These are phyloP conservation scores for Chaenogobius annularis DNA, from an alignment of 2,113 vertebrate species.

Conservation along the genomic window DNA sequence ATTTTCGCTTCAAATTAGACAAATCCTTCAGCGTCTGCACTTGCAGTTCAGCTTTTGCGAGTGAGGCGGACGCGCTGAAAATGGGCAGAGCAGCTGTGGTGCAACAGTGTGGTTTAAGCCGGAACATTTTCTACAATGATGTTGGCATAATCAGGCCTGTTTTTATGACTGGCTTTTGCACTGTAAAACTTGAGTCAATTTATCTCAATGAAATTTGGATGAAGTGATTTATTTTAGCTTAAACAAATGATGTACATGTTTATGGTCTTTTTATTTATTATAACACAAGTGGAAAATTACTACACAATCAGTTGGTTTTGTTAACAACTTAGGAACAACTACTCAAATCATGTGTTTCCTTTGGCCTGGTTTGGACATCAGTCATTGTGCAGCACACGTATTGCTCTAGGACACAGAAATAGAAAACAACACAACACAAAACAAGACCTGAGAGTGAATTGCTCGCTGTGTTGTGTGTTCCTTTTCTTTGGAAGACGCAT, in stretches of 20 bases:
- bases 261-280: too few species aligned
- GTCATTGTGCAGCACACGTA: not conserved
- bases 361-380: not conserved
- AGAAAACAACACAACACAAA: not conserved
- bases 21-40: conserved; percentile 1
- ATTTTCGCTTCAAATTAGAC: conserved; percentile 17
- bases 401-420: not conserved
- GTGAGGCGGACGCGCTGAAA: conserved; percentile 14
- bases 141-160: conserved; percentile 37
- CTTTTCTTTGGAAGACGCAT: not conserved
- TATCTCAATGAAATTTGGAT: not conserved
- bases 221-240: not conserved
- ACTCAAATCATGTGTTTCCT: too few species aligned
- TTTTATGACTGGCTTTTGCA: conserved; percentile 47
- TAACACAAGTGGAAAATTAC: too few species aligned
- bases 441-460: not conserved
- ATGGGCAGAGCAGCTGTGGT: conserved; percentile 57
- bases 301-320: too few species aligned
- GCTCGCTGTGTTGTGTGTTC: not conserved
- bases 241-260: not conserved
- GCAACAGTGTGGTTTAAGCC: conserved; percentile 44
- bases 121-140: conserved; percentile 62
- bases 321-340: too few species aligned
- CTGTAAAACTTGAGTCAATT: conserved; percentile 36
- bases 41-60: conserved; percentile 10